A percentile compares a stretch with the other conserved stretches of the same genome.
These are phyloP conservation scores for Acropora tenuis DNA, from an alignment of 64 coral and sea anemone genomes.

Conservation along the genomic window DNA sequence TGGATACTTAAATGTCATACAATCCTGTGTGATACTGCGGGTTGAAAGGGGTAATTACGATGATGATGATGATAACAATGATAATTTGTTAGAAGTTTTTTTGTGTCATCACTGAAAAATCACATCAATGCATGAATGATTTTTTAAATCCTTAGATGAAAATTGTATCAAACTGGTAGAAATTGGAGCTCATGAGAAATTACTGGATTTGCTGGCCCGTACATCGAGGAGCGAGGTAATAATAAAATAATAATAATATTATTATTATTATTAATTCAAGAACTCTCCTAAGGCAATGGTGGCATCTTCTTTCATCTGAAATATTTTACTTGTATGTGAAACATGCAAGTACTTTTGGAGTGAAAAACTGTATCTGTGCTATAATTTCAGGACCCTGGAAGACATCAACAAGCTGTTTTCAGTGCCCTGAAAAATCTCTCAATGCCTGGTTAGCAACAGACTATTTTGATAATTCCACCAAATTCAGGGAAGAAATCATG, in stretches of 20 bases:
- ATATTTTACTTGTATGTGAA: background rate
- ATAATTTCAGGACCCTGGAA: conserved; percentile 63
- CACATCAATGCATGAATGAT: too few species aligned
- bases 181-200: conserved; percentile 73
- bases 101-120: too few species aligned
- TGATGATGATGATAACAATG: too few species aligned
- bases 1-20: too few species aligned
- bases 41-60: too few species aligned
- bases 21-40: too few species aligned
- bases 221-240: conserved; percentile 58
- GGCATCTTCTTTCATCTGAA: background rate
- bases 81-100: too few species aligned
- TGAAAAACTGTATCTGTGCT: background rate
- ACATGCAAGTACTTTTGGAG: background rate
- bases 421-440: conserved; percentile 81
- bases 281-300: background rate
- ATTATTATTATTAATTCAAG: too few species aligned
- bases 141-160: conserved; percentile 59
- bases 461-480: too few species aligned
- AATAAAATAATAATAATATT: background rate
- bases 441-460: conserved; percentile 60
- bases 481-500: too few species aligned
- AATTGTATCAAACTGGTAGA: conserved; percentile 90
- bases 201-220: conserved; percentile 57
- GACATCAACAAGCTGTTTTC: conserved; percentile 80